A percentile compares a stretch with the other conserved stretches of the same genome.
Conservation (phyloP, 2,113 vertebrate genomes). For the Odocoileus virginianus region DNA sequence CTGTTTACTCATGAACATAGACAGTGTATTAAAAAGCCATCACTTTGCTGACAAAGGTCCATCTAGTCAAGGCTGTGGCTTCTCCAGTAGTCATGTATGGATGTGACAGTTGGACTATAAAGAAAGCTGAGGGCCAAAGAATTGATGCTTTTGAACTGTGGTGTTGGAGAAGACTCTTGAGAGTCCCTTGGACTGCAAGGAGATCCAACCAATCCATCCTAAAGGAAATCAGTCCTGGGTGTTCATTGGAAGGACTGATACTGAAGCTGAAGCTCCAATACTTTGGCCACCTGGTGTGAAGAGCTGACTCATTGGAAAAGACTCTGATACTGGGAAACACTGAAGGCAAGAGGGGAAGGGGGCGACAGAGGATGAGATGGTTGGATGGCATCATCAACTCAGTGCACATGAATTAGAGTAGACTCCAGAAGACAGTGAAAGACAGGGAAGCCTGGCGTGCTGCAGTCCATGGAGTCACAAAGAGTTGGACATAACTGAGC, state of each 20-base stretch:
- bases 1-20: not conserved
- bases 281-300: not conserved
- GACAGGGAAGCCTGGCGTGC: not conserved
- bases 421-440: not conserved
- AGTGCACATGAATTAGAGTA: not conserved
- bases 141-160: not conserved
- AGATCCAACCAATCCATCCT: not conserved
- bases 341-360: not conserved
- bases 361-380: not conserved
- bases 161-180: not conserved
- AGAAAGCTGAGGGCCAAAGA: not conserved
- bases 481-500: accelerated
- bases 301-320: not conserved
- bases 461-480: not conserved
- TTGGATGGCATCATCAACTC: accelerated
- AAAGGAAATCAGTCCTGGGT: not conserved
- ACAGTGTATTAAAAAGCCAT: not conserved
- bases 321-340: not conserved
- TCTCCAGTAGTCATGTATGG: not conserved
- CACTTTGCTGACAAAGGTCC: not conserved
- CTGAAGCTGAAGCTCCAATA: not conserved
- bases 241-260: not conserved
- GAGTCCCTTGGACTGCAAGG: not conserved
- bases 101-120: not conserved
- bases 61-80: not conserved